phyloP scores from a whole-genome alignment of 2,888 invertebrate genomes.

The Choristoneura rosaceana region DNA sequence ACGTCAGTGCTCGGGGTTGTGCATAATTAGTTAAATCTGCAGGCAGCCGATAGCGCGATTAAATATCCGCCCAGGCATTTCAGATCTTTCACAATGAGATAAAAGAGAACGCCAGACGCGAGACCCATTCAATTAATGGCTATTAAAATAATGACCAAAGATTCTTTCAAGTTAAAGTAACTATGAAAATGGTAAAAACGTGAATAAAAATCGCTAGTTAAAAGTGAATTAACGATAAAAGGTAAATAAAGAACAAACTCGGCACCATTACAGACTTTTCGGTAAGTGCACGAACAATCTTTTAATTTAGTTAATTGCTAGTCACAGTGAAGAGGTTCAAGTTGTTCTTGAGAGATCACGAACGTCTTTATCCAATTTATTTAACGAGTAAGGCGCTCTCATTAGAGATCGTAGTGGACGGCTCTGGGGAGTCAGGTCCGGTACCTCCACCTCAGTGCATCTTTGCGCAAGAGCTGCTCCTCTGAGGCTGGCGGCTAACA shows the following conservation, averaged over 20 bases:
- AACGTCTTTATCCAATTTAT: conserved; percentile 85
- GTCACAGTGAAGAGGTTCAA: conserved; percentile 81
- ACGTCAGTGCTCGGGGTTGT: conserved; percentile 66
- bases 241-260: conserved; percentile 56
- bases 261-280: conserved; percentile 69
- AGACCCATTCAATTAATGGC: conserved; percentile 39
- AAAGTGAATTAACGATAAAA: conserved; percentile 65
- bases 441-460: conserved; percentile 62
- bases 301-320: conserved; percentile 85
- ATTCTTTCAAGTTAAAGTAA: conserved; percentile 43
- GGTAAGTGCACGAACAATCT: conserved; percentile 80
- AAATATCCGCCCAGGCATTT: conserved; percentile 51
- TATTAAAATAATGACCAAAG: conserved; percentile 48
- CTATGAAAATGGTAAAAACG: conserved; percentile 45
- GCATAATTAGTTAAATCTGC: conserved; percentile 72
- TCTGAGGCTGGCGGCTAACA: background rate
- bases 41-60: conserved; percentile 60
- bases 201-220: conserved; percentile 50
- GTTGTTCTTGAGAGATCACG: conserved; percentile 84
- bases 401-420: conserved; percentile 78
- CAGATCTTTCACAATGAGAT: conserved; percentile 41
- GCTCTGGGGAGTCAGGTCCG: conserved; percentile 47
- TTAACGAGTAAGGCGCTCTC: conserved; percentile 83
- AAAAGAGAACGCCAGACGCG: conserved; percentile 33
- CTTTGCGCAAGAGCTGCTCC: conserved; percentile 45